Conservation (phyloP, 2,797 vertebrate species). For the Acanthornis magna region DNA sequence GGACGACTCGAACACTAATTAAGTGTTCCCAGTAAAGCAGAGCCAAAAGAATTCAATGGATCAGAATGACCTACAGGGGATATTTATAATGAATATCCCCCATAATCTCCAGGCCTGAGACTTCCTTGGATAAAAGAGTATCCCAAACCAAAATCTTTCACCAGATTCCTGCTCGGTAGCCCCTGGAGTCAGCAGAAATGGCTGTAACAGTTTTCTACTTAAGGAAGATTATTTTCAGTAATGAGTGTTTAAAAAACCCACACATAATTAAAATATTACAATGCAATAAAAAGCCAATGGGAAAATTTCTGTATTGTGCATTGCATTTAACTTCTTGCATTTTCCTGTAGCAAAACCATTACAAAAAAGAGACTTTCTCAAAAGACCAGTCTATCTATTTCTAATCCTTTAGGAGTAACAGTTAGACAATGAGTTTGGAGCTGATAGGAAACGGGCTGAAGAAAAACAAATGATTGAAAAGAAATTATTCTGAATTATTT, state of each 20-base stretch:
- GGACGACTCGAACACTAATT: background rate
- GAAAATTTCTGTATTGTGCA: background rate
- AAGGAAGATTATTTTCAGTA: slow-evolving; percentile 23
- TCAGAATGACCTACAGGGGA: background rate
- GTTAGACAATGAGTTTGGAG: background rate
- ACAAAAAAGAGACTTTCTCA: background rate
- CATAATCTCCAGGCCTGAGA: background rate
- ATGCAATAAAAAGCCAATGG: background rate
- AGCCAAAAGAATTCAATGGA: background rate
- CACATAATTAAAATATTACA: background rate
- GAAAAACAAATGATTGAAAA: background rate
- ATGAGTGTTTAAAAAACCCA: background rate
- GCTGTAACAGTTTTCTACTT: background rate
- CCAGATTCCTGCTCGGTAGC: background rate
- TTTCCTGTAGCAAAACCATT: background rate
- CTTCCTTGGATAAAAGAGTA: background rate
- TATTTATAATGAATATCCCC: background rate
- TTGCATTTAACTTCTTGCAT: background rate
- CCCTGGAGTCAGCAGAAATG: background rate
- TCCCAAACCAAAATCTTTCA: background rate
- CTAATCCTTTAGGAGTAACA: background rate
- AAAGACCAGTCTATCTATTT: background rate
- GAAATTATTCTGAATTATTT: background rate
- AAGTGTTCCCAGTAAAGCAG: background rate
- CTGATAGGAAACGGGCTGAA: background rate